Base-by-base conservation (phyloP, 2,113 vertebrate genomes). In the Ascaphus truei region DNA sequence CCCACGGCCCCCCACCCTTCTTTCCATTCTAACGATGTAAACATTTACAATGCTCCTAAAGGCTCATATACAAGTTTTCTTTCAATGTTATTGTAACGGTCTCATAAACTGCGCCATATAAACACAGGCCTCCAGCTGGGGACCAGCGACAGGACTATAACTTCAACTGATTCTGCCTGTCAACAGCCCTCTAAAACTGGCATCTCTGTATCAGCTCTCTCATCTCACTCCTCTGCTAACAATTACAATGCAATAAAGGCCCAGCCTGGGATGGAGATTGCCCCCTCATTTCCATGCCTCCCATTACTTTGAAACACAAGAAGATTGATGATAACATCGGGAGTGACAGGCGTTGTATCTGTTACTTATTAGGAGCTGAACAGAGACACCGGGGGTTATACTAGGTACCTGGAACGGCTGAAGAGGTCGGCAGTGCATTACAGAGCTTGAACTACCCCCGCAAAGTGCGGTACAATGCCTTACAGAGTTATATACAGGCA, bases 231-330 rank as follows among this genome's bases (percentile, higher is more conserved):
- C 0, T 52, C 26, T 50, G 41, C 31, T 72, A 76, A 76, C 75
- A 73, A 62, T 57, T 63, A 55, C 31, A 59, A 60, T 7, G 2
- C 5, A 26, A 76, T 73, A 79, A 82, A 79, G 63, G 56, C 73
- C 57, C 76, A 79, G 75, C 77, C 73, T 72, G 79, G 81, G 75
- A 25, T 74, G 39, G 50, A 80, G 79, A 84, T 83, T 80, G 79
- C 78, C 78, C 78, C 65, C 58, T 82, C 80, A 85, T 85, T 84
- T 82, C 79, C 78, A 53, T 81, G 79, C 79, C 77, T 83, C 82
- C 84, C 77, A 75, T 83, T 80, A 80, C 84, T 83, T 81, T 85
- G 84, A 84, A 85, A 85, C 2, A 3, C 57, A 82, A 85, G 82
- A 74, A 3, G 55, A 71, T 76, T 82, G 81, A 80, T 81, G 84